phyloP scores from a whole-genome alignment of 2,888 invertebrate genomes.

The Prosapia bicincta region DNA sequence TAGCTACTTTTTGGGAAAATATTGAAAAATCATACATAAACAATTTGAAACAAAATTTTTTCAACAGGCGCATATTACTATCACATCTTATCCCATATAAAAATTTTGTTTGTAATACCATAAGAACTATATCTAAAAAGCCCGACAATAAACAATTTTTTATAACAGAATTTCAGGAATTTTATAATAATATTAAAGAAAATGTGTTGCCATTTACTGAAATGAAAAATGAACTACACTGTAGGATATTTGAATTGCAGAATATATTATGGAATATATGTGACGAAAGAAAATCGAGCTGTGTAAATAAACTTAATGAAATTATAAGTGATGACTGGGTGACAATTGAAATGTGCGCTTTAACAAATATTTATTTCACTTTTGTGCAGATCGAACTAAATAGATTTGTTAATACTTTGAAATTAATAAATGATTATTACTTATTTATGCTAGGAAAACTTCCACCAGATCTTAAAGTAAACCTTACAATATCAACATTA shows the following conservation, averaged over 20 bases:
- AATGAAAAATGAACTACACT: conserved; percentile 61
- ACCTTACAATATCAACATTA: not conserved
- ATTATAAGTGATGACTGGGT: conserved; percentile 58
- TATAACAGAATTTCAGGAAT: conserved; percentile 55
- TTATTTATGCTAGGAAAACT: conserved; percentile 39
- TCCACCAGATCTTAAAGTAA: not conserved
- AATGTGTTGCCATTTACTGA: conserved; percentile 46
- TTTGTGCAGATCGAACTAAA: conserved; percentile 61
- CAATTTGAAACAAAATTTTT: not conserved
- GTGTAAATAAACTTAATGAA: conserved; percentile 43
- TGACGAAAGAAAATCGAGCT: conserved; percentile 53
- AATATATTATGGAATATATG: conserved; percentile 54
- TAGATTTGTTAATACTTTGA: conserved; percentile 49
- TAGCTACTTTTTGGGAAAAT: not conserved
- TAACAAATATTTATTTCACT: conserved; percentile 55
- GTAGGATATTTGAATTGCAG: conserved; percentile 53
- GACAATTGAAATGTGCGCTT: conserved; percentile 51
- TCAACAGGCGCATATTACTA: not conserved
- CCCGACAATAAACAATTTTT: conserved; percentile 58
- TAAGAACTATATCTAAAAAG: conserved; percentile 46
- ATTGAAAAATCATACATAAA: not conserved
- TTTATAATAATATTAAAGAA: conserved; percentile 57
- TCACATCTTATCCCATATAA: not conserved
- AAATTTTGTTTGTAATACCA: not conserved
- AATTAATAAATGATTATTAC: conserved; percentile 50